A percentile compares a stretch with the other conserved stretches of the same genome.
Conservation (phyloP, 2,797 vertebrate genomes). For the Scolopax rusticola region DNA sequence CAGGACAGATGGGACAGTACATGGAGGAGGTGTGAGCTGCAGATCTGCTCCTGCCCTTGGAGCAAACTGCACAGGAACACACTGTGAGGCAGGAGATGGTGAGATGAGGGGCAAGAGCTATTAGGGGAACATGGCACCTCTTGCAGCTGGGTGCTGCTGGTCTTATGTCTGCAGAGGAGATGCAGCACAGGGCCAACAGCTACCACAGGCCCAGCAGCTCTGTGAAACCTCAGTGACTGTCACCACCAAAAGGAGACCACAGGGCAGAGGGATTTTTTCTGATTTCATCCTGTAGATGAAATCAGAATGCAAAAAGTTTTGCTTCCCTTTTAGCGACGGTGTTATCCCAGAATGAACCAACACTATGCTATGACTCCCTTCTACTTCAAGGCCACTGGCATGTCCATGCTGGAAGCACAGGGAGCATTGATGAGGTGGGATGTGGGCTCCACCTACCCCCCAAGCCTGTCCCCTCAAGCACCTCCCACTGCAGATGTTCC, state of each 20-base stretch:
- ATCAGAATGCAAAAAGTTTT: not conserved
- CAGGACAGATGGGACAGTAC: not conserved
- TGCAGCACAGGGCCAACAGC: not conserved
- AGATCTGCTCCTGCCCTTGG: not conserved
- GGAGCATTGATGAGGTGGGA: not conserved
- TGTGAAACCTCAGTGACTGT: not conserved
- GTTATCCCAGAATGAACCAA: not conserved
- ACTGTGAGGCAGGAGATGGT: fast-evolving
- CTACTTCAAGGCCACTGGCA: not conserved
- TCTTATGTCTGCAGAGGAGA: not conserved
- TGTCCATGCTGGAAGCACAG: fast-evolving
- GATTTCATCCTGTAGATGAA: not conserved
- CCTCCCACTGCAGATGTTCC: not conserved
- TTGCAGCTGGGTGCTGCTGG: not conserved
- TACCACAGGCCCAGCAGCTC: not conserved
- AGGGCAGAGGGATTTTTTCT: not conserved
- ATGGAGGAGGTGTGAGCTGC: not conserved
- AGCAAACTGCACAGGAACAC: not conserved
- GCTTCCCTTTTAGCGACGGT: not conserved
- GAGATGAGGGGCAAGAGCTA: fast-evolving
- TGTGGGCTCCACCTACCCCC: not conserved
- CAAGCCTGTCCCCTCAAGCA: not conserved
- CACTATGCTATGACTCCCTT: not conserved
- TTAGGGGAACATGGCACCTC: not conserved
- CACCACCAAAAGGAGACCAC: not conserved